A percentile compares a stretch with the other conserved stretches of the same genome.
phyloP scores from a whole-genome alignment of 2,113 vertebrate genomes.

The Zosterops pallidus region DNA sequence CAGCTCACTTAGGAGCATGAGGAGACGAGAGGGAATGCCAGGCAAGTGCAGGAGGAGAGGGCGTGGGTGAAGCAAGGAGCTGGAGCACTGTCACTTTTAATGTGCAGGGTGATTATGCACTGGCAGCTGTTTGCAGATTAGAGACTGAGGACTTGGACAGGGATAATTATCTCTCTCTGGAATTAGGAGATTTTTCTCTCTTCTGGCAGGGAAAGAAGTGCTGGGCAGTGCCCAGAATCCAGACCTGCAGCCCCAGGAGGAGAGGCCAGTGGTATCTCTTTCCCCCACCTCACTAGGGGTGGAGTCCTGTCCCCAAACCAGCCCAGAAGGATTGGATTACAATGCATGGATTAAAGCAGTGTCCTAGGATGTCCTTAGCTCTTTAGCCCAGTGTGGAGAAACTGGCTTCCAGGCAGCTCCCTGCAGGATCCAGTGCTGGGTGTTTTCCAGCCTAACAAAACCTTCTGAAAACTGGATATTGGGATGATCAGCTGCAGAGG shows the following conservation, averaged over 20 bases:
- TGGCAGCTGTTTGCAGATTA: slow-evolving; percentile 40
- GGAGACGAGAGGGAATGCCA: background rate
- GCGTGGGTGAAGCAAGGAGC: background rate
- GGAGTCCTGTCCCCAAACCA: background rate
- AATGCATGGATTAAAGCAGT: background rate
- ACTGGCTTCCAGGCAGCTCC: background rate
- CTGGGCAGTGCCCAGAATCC: background rate
- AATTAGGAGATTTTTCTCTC: slow-evolving; percentile 13
- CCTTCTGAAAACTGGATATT: background rate
- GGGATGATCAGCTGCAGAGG: background rate
- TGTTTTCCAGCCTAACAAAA: background rate
- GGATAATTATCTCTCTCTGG: slow-evolving; percentile 28
- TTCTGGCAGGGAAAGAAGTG: background rate
- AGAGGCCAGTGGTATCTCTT: background rate
- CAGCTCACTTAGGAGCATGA: fast-evolving
- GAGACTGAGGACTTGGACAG: background rate
- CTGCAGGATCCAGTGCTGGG: background rate
- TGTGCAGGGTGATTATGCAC: background rate
- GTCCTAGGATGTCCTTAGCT: background rate
- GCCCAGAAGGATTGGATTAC: background rate
- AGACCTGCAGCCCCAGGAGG: background rate
- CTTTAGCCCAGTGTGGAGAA: background rate
- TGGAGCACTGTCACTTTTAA: background rate
- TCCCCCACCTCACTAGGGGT: background rate
- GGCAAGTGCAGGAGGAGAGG: background rate